phyloP scores from a whole-genome alignment of 2,888 invertebrate species.

The Sarcophaga caerulescens region DNA sequence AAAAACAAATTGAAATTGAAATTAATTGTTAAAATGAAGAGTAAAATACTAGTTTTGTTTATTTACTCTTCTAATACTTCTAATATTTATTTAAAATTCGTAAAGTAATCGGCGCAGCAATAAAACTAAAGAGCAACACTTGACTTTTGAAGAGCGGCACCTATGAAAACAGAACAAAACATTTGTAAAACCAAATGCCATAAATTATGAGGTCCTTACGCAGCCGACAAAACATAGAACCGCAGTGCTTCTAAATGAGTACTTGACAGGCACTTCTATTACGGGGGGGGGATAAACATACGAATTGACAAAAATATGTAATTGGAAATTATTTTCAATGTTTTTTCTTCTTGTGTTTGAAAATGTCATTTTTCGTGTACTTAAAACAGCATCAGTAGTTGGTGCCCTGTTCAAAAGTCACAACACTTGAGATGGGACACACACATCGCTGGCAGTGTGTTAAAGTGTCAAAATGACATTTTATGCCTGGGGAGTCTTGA shows the following conservation, averaged over 20 bases:
- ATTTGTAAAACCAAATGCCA: constrained; percentile 56
- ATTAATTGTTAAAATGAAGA: constrained; percentile 12
- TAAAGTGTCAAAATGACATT: constrained; percentile 71
- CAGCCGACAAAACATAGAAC: constrained; percentile 29
- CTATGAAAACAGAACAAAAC: constrained; percentile 56
- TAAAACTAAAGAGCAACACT: constrained; percentile 39
- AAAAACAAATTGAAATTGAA: constrained; percentile 45
- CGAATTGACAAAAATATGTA: too few species aligned
- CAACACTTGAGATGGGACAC: constrained; percentile 64
- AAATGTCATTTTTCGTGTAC: constrained; percentile 9
- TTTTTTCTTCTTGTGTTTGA: constrained; percentile 10
- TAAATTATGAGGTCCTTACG: constrained; percentile 41
- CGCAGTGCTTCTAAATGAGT: constrained; percentile 35
- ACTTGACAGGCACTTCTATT: too few species aligned
- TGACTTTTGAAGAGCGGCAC: constrained; percentile 64
- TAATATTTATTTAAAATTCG: constrained; percentile 53
- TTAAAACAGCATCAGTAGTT: constrained; percentile 20
- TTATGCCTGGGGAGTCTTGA: constrained; percentile 58
- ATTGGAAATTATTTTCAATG: too few species aligned
- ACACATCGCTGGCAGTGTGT: constrained; percentile 66
- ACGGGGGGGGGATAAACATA: too few species aligned
- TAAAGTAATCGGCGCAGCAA: constrained; percentile 37
- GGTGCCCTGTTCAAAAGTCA: constrained; percentile 1
- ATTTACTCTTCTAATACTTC: background rate
- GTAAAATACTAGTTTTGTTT: constrained; percentile 51